Percentiles rank a stretch among this genome's conserved stretches.
Evolutionary conservation across 2,888 invertebrate genomes (phyloP).

Genomic region (Calameuta pallipes): DNA sequence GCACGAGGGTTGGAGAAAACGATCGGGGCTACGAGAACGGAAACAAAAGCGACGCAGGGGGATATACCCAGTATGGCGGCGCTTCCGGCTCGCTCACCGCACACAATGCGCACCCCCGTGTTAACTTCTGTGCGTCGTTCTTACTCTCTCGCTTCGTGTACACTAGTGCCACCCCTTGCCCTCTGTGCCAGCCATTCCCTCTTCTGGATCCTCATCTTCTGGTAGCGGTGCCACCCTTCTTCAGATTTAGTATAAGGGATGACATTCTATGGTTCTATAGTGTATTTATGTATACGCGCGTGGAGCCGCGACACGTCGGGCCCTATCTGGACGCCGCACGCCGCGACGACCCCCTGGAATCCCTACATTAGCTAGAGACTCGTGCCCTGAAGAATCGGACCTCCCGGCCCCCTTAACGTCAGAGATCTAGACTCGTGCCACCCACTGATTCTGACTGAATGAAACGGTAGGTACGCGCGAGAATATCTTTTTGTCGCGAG

Average conservation of each 20-base stretch:
- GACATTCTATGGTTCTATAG: neutral
- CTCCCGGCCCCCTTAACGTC: neutral
- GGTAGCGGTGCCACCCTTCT: neutral
- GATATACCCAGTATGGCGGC: constrained; percentile 62
- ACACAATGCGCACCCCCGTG: constrained; percentile 62
- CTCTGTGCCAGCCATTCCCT: constrained; percentile 24
- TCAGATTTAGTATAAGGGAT: neutral
- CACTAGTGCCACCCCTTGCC: constrained; percentile 2
- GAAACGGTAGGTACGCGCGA: neutral
- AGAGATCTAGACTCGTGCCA: neutral
- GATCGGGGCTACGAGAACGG: constrained; percentile 48
- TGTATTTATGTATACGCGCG: neutral
- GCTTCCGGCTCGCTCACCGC: constrained; percentile 66
- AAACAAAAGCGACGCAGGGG: constrained; percentile 56
- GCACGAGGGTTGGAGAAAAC: constrained; percentile 37
- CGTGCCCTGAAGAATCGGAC: neutral
- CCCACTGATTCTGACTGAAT: neutral
- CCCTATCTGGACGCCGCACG: neutral
- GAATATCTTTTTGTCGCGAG: constrained; percentile 13
- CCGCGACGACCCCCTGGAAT: neutral
- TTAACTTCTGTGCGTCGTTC: constrained; percentile 50
- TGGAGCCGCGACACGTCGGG: neutral
- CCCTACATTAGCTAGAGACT: neutral
- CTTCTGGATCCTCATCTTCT: constrained; percentile 23
- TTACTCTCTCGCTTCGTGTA: constrained; percentile 4